These are phyloP conservation scores for Gonatopus flavifemur DNA, from an alignment of 1,140 invertebrate genomes.

Conservation along the genomic window DNA sequence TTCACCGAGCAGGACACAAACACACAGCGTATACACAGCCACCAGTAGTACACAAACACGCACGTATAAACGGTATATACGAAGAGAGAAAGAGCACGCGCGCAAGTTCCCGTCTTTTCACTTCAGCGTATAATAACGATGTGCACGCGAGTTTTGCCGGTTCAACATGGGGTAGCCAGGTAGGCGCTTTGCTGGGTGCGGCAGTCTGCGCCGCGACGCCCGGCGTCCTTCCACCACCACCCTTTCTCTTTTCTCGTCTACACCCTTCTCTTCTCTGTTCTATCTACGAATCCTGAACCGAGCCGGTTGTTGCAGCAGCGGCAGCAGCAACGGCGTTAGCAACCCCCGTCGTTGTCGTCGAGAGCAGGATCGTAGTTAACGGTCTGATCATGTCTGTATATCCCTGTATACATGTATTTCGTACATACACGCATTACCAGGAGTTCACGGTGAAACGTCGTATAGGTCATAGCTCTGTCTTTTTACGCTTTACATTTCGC, in stretches of 20 bases:
- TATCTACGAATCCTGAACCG: slow-evolving; percentile 12
- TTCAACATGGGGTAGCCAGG: slow-evolving; percentile 36
- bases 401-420: no score
- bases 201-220: slow-evolving; percentile 49
- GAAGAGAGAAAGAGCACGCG: no score
- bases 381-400: neutral
- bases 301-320: slow-evolving; percentile 14
- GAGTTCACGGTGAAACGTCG: no score
- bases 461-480: no score
- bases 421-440: no score
- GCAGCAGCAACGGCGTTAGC: slow-evolving; percentile 6
- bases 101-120: no score
- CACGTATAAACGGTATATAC: no score
- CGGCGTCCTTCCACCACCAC: slow-evolving; percentile 27
- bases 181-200: slow-evolving; percentile 51
- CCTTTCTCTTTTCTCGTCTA: slow-evolving; percentile 4
- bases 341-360: slow-evolving; percentile 3
- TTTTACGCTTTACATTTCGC: no score
- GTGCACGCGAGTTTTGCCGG: slow-evolving; percentile 26
- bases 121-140: no score
- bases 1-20: no score
- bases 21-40: no score
- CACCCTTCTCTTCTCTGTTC: neutral
- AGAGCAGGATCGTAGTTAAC: slow-evolving; percentile 9
- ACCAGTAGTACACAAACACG: no score